Conservation (phyloP, 2,888 invertebrate species). For the Microctonus brassicae region DNA sequence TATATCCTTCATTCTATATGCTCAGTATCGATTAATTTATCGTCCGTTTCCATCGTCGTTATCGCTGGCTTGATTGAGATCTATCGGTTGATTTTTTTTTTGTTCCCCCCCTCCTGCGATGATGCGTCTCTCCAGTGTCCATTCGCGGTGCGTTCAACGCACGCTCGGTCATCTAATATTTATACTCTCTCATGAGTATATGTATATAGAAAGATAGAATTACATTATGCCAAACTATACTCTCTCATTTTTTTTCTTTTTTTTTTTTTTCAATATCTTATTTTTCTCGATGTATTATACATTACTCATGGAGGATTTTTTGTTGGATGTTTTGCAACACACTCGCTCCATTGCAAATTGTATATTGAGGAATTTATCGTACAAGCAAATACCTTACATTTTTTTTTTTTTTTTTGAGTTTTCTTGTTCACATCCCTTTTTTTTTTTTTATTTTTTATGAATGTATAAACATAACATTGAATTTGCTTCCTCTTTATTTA, state of each 20-base stretch:
- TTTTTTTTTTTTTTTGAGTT: conserved; percentile 42
- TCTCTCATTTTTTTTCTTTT: conserved; percentile 17
- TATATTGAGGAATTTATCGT: conserved; percentile 44
- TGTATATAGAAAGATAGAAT: conserved; percentile 27
- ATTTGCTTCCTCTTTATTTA: neutral
- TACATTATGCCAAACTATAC: conserved; percentile 25
- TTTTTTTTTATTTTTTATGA: neutral
- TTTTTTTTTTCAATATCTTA: neutral
- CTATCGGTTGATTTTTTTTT: conserved; percentile 31
- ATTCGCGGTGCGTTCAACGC: neutral
- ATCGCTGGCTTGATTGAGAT: conserved; percentile 39
- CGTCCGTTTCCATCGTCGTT: conserved; percentile 41
- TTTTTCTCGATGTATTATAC: no score
- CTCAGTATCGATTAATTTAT: conserved; percentile 40
- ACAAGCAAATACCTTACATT: conserved; percentile 42
- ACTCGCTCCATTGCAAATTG: conserved; percentile 26
- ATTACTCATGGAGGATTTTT: conserved; percentile 11
- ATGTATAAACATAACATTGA: neutral
- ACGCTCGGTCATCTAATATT: neutral
- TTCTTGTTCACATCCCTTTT: neutral
- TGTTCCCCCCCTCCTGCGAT: neutral
- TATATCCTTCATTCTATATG: neutral
- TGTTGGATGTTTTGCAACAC: conserved; percentile 36
- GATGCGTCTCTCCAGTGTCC: neutral
- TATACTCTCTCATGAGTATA: conserved; percentile 26